A percentile compares a stretch with the other conserved stretches of the same genome.
These are phyloP conservation scores for Brenthis daphne DNA, from an alignment of 2,888 invertebrate species.

Conservation along the genomic window DNA sequence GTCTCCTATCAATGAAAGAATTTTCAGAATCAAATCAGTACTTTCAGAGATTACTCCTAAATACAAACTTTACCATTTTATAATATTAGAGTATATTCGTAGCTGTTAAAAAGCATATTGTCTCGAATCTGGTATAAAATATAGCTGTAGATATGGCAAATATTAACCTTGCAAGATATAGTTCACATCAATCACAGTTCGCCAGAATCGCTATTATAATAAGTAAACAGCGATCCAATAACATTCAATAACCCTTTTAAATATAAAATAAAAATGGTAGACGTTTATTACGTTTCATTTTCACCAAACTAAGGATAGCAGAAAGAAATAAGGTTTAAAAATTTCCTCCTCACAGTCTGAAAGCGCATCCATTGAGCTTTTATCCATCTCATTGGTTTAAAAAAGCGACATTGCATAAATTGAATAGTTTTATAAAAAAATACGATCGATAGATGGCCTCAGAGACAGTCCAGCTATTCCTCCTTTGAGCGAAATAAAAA, in stretches of 20 bases:
- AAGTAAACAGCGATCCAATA: too few species aligned
- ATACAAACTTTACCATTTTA: too few species aligned
- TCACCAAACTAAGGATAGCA: slow-evolving; percentile 34
- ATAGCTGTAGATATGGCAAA: too few species aligned
- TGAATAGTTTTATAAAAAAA: slow-evolving; percentile 48
- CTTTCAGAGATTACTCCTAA: too few species aligned
- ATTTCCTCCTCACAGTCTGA: slow-evolving; percentile 30
- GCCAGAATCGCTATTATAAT: too few species aligned
- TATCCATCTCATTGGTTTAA: slow-evolving; percentile 55
- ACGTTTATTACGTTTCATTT: slow-evolving; percentile 15
- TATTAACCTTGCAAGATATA: too few species aligned
- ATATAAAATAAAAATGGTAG: not conserved
- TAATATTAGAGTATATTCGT: too few species aligned
- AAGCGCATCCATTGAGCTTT: slow-evolving; percentile 46
- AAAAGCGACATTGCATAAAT: slow-evolving; percentile 59
- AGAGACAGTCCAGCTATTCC: not conserved
- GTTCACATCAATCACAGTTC: too few species aligned
- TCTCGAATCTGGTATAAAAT: too few species aligned
- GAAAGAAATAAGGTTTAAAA: slow-evolving; percentile 25
- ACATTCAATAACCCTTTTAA: not conserved
- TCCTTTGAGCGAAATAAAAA: slow-evolving; percentile 5
- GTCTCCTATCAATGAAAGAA: too few species aligned
- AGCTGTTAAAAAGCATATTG: too few species aligned
- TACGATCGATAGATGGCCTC: slow-evolving; percentile 15
- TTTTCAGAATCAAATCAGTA: too few species aligned